A percentile compares a stretch with the other conserved stretches of the same genome.
Conservation (phyloP, 2,888 invertebrate species). For the Drosophila infuscata region DNA sequence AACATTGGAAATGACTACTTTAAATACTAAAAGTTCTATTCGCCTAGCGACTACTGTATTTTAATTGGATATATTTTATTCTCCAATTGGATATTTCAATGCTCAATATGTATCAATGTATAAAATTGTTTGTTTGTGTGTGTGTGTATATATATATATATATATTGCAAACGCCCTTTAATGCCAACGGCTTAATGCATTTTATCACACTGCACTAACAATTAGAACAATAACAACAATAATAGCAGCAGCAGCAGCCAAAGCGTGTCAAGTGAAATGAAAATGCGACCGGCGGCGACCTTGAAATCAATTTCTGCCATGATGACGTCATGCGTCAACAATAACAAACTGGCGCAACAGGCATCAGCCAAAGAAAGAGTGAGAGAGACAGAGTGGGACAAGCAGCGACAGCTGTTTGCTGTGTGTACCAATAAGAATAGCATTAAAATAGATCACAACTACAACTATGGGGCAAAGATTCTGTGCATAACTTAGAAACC, state of each 20-base stretch:
- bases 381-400: constrained; percentile 12
- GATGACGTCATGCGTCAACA: constrained; percentile 67
- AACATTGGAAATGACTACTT: neutral
- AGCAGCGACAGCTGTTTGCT: constrained; percentile 61
- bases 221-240: constrained; percentile 7
- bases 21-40: neutral
- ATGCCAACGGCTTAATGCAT: constrained; percentile 56
- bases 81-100: constrained; percentile 15
- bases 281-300: constrained; percentile 69
- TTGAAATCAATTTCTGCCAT: constrained; percentile 73
- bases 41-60: neutral
- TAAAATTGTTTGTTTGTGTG: neutral
- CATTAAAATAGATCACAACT: constrained; percentile 45
- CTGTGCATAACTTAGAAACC: constrained; percentile 34
- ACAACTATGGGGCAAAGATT: constrained; percentile 22
- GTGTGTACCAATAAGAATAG: constrained; percentile 33
- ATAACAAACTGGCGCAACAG: constrained; percentile 47
- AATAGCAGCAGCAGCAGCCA: constrained; percentile 33
- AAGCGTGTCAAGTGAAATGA: constrained; percentile 78
- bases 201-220: constrained; percentile 38
- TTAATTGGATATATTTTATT: neutral
- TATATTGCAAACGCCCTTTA: constrained; percentile 2
- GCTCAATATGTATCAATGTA: neutral
- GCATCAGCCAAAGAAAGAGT: constrained; percentile 10
- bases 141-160: neutral